These are phyloP conservation scores for Rhopalosiphum nymphaeae DNA, from an alignment of 2,888 invertebrate genomes.

Conservation along the genomic window DNA sequence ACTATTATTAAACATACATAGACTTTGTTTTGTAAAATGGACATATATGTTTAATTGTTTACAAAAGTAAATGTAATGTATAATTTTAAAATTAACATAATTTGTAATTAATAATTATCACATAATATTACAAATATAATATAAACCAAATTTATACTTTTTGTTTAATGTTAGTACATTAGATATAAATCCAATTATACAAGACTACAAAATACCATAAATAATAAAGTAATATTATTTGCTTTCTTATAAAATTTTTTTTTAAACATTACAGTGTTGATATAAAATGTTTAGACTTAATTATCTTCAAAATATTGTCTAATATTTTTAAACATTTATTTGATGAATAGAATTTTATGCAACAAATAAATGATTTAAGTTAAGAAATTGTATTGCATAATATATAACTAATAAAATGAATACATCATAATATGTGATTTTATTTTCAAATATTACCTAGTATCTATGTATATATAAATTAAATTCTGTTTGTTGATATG, in stretches of 20 bases:
- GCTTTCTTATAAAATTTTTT: background rate
- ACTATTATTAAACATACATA: background rate
- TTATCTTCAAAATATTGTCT: background rate
- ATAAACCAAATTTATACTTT: background rate
- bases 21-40: conserved; percentile 51
- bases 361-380: background rate
- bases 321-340: background rate
- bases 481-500: no score
- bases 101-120: background rate
- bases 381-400: background rate
- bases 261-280: conserved; percentile 35
- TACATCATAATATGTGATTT: background rate
- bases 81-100: background rate
- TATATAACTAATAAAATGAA: no score
- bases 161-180: conserved; percentile 7
- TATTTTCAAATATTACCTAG: no score
- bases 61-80: conserved; percentile 18
- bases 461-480: no score
- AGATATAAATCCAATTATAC: conserved; percentile 18
- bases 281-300: background rate
- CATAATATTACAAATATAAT: conserved; percentile 1
- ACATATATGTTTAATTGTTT: conserved; percentile 21
- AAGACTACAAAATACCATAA: conserved; percentile 13
- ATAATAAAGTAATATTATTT: background rate
- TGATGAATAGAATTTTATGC: background rate